Evolutionary conservation across 2,888 invertebrate species (phyloP), one percentile per base, ranked within the genome.

Genomic region (Cephalotes varians): DNA sequence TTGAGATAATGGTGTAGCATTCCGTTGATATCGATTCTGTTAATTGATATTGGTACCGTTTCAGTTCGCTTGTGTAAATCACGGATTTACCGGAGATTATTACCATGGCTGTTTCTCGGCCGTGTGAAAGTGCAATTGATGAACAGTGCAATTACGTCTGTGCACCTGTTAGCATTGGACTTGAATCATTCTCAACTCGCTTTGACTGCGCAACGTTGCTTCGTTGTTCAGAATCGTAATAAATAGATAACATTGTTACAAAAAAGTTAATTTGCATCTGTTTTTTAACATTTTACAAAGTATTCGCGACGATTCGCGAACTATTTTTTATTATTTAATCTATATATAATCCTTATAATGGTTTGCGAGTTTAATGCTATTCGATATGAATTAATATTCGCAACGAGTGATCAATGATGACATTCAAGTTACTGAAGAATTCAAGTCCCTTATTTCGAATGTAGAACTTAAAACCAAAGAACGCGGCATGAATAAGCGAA

Each of bases 381-480:
- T 28, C 15, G 25, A 25, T 3, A 10, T 15, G n/a, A 44, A 44
- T 44, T 21, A 12, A n/a, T 37, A 28, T 15, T 58, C 18, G 12
- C 6, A 5, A 69, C 3, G 2, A 21, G 2, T 7, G 1, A 71
- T 37, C 1, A 71, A 15, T 9, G 21, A 69, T 2, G 21, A 15
- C 9, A 25, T 40, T 44, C 44, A 7, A n/a, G 15, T 6, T 60
- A 28, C 15, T 56, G 37, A 64, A 51, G 28, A 51, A 47, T 65
- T 51, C 76, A n/a, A 65, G 9, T 65, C 31, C 21, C 49, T 49
- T 49, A 47, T 47, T 37, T 47, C 34, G 58, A 51, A 58, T 54
- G 44, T 73, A 58, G 79, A 64, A 64, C 62, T 51, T 82, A 67
- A 84, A 73, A 84, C 86, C 86, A 84, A 87, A 84, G 82, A 88